Evolutionary conservation across 2,113 vertebrate species (phyloP), one percentile per base, ranked within the genome.

Genomic region (Potamarius usumacintae): DNA sequence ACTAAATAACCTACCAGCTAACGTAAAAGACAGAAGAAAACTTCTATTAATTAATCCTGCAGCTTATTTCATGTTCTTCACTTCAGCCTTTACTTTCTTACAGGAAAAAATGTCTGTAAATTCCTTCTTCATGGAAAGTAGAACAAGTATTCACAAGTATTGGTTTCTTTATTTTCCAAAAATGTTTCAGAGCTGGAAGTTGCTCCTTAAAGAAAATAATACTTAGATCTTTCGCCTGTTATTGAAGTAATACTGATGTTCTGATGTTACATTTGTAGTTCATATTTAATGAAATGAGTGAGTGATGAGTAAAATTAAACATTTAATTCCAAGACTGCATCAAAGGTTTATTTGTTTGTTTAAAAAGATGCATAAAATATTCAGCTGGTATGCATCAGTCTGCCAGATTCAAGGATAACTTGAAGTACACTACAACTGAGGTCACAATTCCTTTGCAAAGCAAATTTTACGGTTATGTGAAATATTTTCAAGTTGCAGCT

Each of bases 221-320:
- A 53, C 34, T n/a, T 60, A 50, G 42, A 71, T 71, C 3, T 78
- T 58, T 60, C n/a, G 18, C 7, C 42, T 5, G 17, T 57, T 79
- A 17, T 55, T 53, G 22, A 84, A 81, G 30, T 12, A 76, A 76
- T 34, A 89, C 76, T 76, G 7, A 57, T 77, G 67, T 86, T 55
- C 42, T 84, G 69, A 67, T 11, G 65, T 86, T 78, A 57, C 72
- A 57, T 84, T 84, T 22, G 15, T 63, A 60, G 50, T 15, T 89
- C 14, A 48, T 72, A 50, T 48, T 69, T 84, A 55, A 84, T 52
- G 22, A 30, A 17, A 7, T 52, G 30, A 42, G 20, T 72, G 27
- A 65, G 25, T 50, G n/a, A 34, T 7, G 1, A 27, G 5, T 10
- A 18, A 30, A 55, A 84, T 50, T 4, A 25, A 69, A 69, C 7